Evolutionary conservation across 1,140 invertebrate species (phyloP).

Genomic region (Triops longicaudatus): DNA sequence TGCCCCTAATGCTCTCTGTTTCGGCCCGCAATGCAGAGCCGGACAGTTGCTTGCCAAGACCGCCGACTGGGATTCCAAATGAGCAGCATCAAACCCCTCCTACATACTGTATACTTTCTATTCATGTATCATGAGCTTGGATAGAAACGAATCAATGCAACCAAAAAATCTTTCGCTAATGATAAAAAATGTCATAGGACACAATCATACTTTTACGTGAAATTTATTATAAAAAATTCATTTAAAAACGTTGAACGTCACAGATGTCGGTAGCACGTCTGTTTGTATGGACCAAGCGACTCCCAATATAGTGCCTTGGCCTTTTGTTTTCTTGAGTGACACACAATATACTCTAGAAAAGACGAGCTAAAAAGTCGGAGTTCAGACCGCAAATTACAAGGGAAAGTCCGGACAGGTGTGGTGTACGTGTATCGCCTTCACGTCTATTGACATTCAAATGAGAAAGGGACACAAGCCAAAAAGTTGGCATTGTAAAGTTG

Average conservation of each 20-base stretch:
- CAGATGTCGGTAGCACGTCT: too few species aligned
- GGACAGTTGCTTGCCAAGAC: constrained; percentile 1
- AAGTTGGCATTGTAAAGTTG: neutral
- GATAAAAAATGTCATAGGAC: neutral
- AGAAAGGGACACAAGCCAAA: constrained; percentile 13
- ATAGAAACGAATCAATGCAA: neutral
- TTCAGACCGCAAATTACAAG: neutral
- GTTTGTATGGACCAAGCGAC: too few species aligned
- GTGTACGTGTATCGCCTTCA: neutral
- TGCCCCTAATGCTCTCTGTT: neutral
- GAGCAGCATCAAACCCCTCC: constrained; percentile 6
- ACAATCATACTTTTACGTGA: too few species aligned
- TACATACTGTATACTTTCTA: neutral
- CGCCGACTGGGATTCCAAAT: neutral
- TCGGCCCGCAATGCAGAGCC: neutral
- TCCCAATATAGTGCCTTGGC: neutral
- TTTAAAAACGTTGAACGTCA: too few species aligned
- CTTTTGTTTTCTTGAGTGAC: neutral
- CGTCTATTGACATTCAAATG: constrained; percentile 9
- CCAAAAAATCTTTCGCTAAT: neutral
- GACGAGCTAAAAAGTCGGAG: neutral
- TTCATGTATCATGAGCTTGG: neutral
- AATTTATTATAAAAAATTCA: too few species aligned
- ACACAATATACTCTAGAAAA: neutral
- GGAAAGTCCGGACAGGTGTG: neutral